Evolutionary conservation across 2,113 vertebrate species (phyloP), one percentile per base, ranked within the genome.

Genomic region (Boleophthalmus pectinirostris): DNA sequence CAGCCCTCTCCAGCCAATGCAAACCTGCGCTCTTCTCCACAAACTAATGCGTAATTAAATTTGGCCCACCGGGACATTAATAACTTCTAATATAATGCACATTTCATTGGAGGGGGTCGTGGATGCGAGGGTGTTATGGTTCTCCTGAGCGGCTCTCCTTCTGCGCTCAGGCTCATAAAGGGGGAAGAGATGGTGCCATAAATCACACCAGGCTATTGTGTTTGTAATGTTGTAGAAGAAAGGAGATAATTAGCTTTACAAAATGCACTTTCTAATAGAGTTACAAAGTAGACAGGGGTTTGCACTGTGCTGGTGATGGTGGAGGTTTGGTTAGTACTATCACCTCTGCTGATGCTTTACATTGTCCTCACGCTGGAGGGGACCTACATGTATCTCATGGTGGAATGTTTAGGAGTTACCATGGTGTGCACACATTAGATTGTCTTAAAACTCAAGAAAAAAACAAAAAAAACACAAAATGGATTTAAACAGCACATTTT

Each of bases 71-170:
- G 86, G 86, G 87, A 91, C 87, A 88, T 90, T 91, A 88, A 89
- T 88, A 89, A 87, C 90, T 87, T 86, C 86, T 90, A 91, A 91
- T 90, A 90, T 88, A 91, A 84, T 84, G 86, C 85, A 85, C 90
- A 91, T 84, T 91, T 91, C 89, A 91, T 91, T 89, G 89, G 82
- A 85, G 88, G 86, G 88, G 81, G 82, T 43, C 85, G 66, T 85
- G 72, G 66, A 85, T 83, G 86, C 77, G 78, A 83, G 78, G 69
- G 85, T 74, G 82, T 89, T 89, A 89, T 75, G 73, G 2, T 33
- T 11, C 90, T 87, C 88, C 8, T 20, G 89, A 78, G 88, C 66
- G 75, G 58, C 35, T 15, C 33, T 0, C 70, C 60, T n/a, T 2
- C 54, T 79, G 75, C 43, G 24, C 76, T 29, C 46, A 51, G 63